Evolutionary conservation across 2,797 vertebrate species (phyloP).

Genomic region (Sebastes itinus): DNA sequence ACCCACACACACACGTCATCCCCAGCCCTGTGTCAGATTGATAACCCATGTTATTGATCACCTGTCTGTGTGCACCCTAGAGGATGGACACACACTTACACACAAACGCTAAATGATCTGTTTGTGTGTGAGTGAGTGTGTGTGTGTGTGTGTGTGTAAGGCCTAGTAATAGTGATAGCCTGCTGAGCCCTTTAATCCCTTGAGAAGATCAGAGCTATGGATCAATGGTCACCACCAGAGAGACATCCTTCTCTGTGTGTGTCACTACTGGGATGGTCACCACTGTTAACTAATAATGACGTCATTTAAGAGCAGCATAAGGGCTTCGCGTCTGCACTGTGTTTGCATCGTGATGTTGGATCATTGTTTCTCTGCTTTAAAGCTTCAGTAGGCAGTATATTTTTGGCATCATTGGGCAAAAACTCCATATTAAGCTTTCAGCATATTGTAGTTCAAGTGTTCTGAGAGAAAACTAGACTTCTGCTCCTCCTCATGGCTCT

Average conservation of each 20-base stretch:
- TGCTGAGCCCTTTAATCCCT: constrained; percentile 20
- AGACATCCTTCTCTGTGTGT: not conserved
- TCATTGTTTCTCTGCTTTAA: not conserved
- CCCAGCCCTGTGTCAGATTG: constrained; percentile 18
- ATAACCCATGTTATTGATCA: constrained; percentile 70
- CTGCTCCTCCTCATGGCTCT: too few species aligned
- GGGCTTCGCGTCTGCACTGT: not conserved
- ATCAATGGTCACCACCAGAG: not conserved
- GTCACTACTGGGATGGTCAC: not conserved
- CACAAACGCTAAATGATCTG: constrained; percentile 7
- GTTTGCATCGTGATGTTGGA: not conserved
- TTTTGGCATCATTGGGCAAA: too few species aligned
- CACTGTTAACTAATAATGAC: not conserved
- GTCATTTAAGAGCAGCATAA: not conserved
- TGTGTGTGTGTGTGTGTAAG: not conserved
- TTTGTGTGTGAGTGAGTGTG: not conserved
- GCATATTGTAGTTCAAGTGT: too few species aligned
- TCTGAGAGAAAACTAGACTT: too few species aligned
- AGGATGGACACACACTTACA: constrained; percentile 29
- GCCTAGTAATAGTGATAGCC: constrained; percentile 6
- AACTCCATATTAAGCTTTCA: too few species aligned
- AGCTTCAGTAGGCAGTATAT: too few species aligned
- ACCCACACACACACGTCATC: not conserved
- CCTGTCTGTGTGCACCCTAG: constrained; percentile 24
- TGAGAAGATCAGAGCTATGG: constrained; percentile 1